Conservation (phyloP, 2,888 invertebrate genomes). For the Hypsopygia costalis region DNA sequence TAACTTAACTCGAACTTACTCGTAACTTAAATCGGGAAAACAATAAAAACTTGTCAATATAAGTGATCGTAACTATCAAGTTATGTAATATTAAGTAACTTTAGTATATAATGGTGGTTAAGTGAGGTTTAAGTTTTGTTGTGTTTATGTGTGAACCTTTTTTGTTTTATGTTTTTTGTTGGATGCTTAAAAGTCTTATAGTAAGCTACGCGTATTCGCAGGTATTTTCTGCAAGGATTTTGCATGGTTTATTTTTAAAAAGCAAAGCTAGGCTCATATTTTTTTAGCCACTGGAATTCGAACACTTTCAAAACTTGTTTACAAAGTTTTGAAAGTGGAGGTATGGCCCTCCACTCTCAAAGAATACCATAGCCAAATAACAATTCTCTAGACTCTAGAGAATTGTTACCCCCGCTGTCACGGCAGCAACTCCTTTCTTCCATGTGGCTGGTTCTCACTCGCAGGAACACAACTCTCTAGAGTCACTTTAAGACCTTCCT, state of each 20-base stretch:
- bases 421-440: too few relatives aligned
- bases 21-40: conserved; percentile 39
- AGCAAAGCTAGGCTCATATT: too few relatives aligned
- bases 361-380: too few relatives aligned
- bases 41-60: conserved; percentile 16
- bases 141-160: conserved; percentile 28
- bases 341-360: too few relatives aligned
- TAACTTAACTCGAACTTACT: conserved; percentile 33
- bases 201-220: conserved; percentile 14
- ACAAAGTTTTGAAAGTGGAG: too few relatives aligned
- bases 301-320: too few relatives aligned
- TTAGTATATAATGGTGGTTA: conserved; percentile 17
- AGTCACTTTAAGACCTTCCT: too few relatives aligned
- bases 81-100: conserved; percentile 12
- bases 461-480: too few relatives aligned
- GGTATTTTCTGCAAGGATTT: conserved; percentile 11
- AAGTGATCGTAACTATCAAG: not conserved
- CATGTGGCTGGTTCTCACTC: too few relatives aligned
- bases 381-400: too few relatives aligned
- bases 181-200: conserved; percentile 40
- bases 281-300: too few relatives aligned
- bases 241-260: not conserved
- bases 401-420: too few relatives aligned
- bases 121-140: conserved; percentile 25
- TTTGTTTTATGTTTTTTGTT: conserved; percentile 38